Conservation (phyloP, 2,113 vertebrate species). For the Xenopus borealis region DNA sequence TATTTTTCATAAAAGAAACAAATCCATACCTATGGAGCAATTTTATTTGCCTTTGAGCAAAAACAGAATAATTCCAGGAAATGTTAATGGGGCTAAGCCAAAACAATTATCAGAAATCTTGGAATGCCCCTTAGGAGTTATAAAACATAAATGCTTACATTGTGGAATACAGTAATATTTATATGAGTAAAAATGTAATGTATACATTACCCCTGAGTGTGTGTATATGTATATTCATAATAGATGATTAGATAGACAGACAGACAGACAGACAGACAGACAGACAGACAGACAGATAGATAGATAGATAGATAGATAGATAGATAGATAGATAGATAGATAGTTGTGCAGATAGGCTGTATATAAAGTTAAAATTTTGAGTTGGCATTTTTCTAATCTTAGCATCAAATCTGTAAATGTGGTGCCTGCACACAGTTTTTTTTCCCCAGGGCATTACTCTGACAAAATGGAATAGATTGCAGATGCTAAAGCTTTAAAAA, state of each 20-base stretch:
- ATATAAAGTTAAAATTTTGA: no score
- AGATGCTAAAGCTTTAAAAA: no score
- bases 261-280: not conserved
- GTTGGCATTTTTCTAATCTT: no score
- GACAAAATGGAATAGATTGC: no score
- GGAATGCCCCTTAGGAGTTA: not conserved
- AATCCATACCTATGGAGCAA: not conserved
- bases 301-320: not conserved
- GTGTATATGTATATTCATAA: no score
- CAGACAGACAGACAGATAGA: not conserved
- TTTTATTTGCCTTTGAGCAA: not conserved
- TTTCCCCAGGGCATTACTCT: no score
- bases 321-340: not conserved
- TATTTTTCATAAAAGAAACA: not conserved
- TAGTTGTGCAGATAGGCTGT: no score
- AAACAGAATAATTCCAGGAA: conserved; percentile 5
- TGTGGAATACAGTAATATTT: not conserved
- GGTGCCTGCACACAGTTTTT: no score
- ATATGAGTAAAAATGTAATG: not conserved
- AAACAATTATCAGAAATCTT: not conserved
- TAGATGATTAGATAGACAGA: no score
- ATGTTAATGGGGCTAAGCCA: not conserved
- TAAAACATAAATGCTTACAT: not conserved
- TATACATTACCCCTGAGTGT: not conserved
- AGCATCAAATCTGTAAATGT: no score